Percentiles rank a stretch among this genome's conserved stretches.
These are phyloP conservation scores for Galago senegalensis DNA, from an alignment of 2,797 vertebrate genomes.

Conservation along the genomic window DNA sequence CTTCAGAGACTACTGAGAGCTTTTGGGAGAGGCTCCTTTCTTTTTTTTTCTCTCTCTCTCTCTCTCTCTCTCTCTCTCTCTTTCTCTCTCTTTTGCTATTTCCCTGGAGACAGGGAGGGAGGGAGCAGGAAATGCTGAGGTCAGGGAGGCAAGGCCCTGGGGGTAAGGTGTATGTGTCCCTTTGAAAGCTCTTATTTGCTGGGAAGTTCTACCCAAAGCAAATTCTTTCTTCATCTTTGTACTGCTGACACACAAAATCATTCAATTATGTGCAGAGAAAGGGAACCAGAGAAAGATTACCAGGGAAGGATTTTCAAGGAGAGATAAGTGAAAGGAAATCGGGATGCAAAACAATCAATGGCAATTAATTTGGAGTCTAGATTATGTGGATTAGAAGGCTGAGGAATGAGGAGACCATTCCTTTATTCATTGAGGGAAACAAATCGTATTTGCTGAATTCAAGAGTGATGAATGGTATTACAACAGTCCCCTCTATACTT, in stretches of 20 bases:
- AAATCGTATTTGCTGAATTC: not conserved
- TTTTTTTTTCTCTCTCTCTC: too few species aligned
- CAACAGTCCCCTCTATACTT: not conserved
- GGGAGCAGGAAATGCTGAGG: not conserved
- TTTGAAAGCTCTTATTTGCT: not conserved
- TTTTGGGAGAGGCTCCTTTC: not conserved
- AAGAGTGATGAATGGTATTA: not conserved
- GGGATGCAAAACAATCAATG: not conserved
- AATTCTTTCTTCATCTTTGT: not conserved
- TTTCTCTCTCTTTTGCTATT: not conserved
- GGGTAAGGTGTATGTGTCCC: not conserved
- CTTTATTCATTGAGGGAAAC: not conserved
- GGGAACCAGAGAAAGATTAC: not conserved
- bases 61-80: too few species aligned
- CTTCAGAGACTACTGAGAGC: not conserved
- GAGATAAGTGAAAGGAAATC: not conserved
- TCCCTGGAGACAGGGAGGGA: not conserved
- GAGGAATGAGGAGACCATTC: not conserved
- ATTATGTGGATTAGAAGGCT: not conserved
- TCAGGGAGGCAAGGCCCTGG: not conserved
- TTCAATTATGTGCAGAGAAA: not conserved
- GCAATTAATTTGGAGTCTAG: not conserved
- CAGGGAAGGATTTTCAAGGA: not conserved
- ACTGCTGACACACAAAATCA: too few species aligned
- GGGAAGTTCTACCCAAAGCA: not conserved